Evolutionary conservation across 2,888 invertebrate genomes (phyloP).

Genomic region (Sthenelais limicola): DNA sequence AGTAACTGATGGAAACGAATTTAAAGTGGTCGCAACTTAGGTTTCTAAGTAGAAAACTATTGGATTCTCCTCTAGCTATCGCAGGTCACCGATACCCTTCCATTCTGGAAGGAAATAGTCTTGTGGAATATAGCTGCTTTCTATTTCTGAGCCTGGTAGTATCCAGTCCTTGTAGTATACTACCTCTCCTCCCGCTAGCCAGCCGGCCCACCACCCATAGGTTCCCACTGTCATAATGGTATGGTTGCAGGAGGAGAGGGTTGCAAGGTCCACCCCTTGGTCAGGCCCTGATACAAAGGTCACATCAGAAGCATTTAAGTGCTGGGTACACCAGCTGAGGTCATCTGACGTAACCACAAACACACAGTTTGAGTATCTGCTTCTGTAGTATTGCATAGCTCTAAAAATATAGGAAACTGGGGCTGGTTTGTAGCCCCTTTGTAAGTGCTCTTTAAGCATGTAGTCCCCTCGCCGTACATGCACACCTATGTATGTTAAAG

Average conservation of each 20-base stretch:
- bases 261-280: constrained; percentile 37
- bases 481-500: constrained; percentile 33
- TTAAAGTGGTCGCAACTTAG: too few species aligned
- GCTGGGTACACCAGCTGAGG: constrained; percentile 18
- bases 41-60: too few species aligned
- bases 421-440: constrained; percentile 39
- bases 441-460: constrained; percentile 26
- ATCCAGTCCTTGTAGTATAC: constrained; percentile 39
- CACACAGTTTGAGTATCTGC: constrained; percentile 16
- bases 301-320: constrained; percentile 25
- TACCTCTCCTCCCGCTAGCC: constrained; percentile 41
- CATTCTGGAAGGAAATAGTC: constrained; percentile 45
- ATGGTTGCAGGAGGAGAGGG: constrained; percentile 41
- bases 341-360: constrained; percentile 42
- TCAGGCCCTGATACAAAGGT: constrained; percentile 6
- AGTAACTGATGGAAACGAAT: too few species aligned
- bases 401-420: constrained; percentile 24
- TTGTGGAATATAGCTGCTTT: constrained; percentile 3
- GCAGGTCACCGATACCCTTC: constrained; percentile 33
- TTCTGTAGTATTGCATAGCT: constrained; percentile 42
- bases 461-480: constrained; percentile 39
- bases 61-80: too few species aligned
- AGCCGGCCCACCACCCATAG: constrained; percentile 44
- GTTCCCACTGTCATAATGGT: constrained; percentile 43
- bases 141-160: constrained; percentile 29